phyloP scores from a whole-genome alignment of 2,888 invertebrate species.

The Stenodema calcarata region DNA sequence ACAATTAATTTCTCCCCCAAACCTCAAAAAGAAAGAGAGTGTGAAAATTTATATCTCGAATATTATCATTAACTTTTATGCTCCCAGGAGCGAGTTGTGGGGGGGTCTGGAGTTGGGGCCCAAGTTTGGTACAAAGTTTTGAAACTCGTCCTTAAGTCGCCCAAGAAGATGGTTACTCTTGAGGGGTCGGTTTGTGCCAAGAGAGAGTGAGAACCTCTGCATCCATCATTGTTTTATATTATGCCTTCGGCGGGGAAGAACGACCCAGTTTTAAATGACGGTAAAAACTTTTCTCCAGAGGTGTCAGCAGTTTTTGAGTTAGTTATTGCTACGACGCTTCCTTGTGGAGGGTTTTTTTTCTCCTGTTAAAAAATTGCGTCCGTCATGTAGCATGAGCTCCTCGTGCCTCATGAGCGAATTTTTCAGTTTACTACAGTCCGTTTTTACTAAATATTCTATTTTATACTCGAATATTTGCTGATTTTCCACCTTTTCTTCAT shows the following conservation, averaged over 20 bases:
- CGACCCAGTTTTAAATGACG: conserved; percentile 24
- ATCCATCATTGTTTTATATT: conserved; percentile 45
- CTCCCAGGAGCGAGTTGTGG: neutral
- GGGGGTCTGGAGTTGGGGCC: neutral
- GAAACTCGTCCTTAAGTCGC: neutral
- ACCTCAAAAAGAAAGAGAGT: neutral
- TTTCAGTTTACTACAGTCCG: too few species aligned
- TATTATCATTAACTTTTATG: conserved; percentile 46
- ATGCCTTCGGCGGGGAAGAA: neutral
- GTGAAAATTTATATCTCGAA: conserved; percentile 39
- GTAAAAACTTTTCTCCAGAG: neutral
- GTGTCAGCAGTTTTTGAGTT: conserved; percentile 22
- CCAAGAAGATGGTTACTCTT: neutral
- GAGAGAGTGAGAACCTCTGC: neutral
- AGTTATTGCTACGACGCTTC: neutral
- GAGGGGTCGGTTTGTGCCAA: neutral
- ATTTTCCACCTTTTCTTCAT: too few species aligned
- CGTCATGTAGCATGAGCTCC: too few species aligned
- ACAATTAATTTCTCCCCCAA: conserved; percentile 14
- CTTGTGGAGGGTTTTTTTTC: neutral
- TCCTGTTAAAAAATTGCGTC: too few species aligned
- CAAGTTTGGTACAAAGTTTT: conserved; percentile 13
- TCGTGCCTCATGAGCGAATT: too few species aligned
- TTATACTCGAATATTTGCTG: too few species aligned
- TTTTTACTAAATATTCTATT: too few species aligned